A percentile compares a stretch with the other conserved stretches of the same genome.
Conservation (phyloP, 2,113 vertebrate genomes). For the Hemichromis elongatus region DNA sequence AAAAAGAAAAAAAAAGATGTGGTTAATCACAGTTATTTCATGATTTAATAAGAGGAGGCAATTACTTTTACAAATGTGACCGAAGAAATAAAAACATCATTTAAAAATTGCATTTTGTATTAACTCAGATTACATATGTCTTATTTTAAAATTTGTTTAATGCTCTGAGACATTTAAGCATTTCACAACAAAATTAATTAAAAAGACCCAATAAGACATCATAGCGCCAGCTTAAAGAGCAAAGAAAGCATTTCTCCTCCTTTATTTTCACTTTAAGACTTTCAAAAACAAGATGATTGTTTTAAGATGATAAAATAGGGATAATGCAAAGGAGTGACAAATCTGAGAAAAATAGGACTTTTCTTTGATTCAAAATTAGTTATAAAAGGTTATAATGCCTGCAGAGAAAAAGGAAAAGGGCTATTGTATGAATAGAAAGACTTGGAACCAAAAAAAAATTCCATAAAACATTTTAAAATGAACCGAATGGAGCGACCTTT, state of each 20-base stretch:
- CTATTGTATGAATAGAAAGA: neutral
- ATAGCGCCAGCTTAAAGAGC: neutral
- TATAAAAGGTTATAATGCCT: neutral
- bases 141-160: neutral
- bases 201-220: neutral
- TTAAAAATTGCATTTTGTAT: neutral
- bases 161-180: neutral
- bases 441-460: neutral
- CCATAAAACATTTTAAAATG: neutral
- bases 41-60: neutral
- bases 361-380: neutral
- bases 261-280: rapidly evolving
- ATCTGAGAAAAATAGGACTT: neutral
- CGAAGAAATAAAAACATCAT: neutral
- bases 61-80: neutral
- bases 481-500: neutral
- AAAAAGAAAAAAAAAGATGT: too few relatives aligned
- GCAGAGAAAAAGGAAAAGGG: neutral
- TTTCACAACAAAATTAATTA: neutral
- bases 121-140: neutral
- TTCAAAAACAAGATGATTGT: neutral
- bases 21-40: neutral
- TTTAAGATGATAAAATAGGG: neutral
- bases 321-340: neutral
- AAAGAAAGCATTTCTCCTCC: neutral